Conservation (phyloP, 1,140 invertebrate genomes). For the Zaprionus nigranus region DNA sequence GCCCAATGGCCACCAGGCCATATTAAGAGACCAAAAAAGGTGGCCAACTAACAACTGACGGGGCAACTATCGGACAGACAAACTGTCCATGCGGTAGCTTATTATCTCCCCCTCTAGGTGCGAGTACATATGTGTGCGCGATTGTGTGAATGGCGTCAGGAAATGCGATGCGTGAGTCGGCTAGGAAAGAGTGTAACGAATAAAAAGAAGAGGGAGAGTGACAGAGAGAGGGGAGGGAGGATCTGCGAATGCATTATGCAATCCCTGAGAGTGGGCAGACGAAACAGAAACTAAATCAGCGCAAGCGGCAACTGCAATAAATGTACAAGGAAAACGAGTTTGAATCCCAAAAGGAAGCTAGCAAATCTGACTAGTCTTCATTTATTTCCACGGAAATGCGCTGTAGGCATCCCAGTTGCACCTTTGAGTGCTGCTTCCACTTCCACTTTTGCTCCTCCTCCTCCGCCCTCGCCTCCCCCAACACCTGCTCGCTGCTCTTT, state of each 20-base stretch:
- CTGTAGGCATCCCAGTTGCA: slow-evolving; percentile 36
- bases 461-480: not conserved
- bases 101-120: slow-evolving; percentile 24
- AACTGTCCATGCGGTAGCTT: slow-evolving; percentile 21
- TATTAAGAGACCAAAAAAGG: slow-evolving; percentile 32
- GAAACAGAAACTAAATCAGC: slow-evolving; percentile 58
- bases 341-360: slow-evolving; percentile 41
- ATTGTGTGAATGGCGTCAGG: slow-evolving; percentile 30
- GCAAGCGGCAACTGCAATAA: slow-evolving; percentile 22
- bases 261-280: slow-evolving; percentile 44
- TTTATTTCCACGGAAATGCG: slow-evolving; percentile 74
- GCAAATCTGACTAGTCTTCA: slow-evolving; percentile 42
- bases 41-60: slow-evolving; percentile 10
- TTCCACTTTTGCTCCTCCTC: not conserved
- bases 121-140: not conserved
- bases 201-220: too few species aligned
- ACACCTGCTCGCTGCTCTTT: not conserved
- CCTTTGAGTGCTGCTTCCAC: slow-evolving; percentile 41
- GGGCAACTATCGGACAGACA: slow-evolving; percentile 6
- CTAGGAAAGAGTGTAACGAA: slow-evolving; percentile 28
- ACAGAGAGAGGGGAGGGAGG: not conserved
- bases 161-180: slow-evolving; percentile 44
- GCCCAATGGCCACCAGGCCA: slow-evolving; percentile 7
- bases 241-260: slow-evolving; percentile 44
- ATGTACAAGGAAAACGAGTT: slow-evolving; percentile 42